phyloP scores from a whole-genome alignment of 2,888 invertebrate species.

The Drosophila histrio region DNA sequence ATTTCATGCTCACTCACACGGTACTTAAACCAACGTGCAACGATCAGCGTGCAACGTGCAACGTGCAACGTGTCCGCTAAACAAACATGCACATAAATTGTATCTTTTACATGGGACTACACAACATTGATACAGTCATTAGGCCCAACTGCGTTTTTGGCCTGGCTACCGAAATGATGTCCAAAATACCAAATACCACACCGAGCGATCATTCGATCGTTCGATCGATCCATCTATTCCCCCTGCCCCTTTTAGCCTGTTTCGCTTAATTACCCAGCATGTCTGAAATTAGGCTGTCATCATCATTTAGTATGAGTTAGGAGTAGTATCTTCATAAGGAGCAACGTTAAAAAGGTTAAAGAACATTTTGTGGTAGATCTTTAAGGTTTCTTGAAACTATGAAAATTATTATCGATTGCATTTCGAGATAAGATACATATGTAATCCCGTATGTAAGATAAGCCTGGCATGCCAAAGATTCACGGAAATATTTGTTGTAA shows the following conservation, averaged over 20 bases:
- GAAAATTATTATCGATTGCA: background rate
- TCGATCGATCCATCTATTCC: slow-evolving; percentile 19
- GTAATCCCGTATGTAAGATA: too few relatives aligned
- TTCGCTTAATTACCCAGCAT: slow-evolving; percentile 52
- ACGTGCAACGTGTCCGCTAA: slow-evolving; percentile 34
- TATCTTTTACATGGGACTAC: slow-evolving; percentile 18
- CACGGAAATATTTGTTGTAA: too few relatives aligned
- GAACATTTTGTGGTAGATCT: background rate
- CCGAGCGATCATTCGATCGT: slow-evolving; percentile 26
- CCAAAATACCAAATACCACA: slow-evolving; percentile 34
- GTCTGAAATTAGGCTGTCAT: slow-evolving; percentile 77
- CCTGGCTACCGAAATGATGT: slow-evolving; percentile 38
- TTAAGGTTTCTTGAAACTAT: background rate
- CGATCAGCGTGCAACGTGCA: slow-evolving; percentile 4
- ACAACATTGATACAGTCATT: slow-evolving; percentile 70
- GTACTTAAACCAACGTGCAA: slow-evolving; percentile 37
- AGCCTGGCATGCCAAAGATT: too few relatives aligned
- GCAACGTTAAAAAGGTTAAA: background rate
- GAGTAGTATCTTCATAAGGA: background rate
- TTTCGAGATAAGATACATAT: too few relatives aligned
- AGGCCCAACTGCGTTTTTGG: slow-evolving; percentile 59
- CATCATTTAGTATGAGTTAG: slow-evolving; percentile 60
- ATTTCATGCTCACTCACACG: slow-evolving; percentile 73
- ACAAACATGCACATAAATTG: slow-evolving; percentile 55
- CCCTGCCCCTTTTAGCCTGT: slow-evolving; percentile 38